These are phyloP conservation scores for Epinephelus lanceolatus DNA, from an alignment of 2,113 vertebrate genomes.

Conservation along the genomic window DNA sequence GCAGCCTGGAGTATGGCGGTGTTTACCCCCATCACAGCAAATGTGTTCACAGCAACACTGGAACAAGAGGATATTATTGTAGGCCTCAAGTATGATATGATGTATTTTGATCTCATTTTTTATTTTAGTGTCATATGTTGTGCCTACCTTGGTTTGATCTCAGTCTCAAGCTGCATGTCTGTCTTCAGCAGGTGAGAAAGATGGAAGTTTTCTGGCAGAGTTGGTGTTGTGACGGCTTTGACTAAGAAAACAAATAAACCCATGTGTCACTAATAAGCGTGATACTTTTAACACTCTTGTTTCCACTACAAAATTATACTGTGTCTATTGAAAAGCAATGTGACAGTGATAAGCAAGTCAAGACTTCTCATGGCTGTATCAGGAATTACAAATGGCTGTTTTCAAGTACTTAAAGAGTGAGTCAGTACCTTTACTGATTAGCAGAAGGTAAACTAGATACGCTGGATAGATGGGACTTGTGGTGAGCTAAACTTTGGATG, in stretches of 20 bases:
- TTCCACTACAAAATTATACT: background rate
- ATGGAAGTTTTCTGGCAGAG: constrained; percentile 70
- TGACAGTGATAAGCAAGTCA: background rate
- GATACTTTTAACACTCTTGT: background rate
- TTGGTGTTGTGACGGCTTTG: constrained; percentile 63
- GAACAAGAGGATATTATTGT: constrained; percentile 54
- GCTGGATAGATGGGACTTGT: background rate
- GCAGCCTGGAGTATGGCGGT: constrained; percentile 85
- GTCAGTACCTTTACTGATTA: background rate
- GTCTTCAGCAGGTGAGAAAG: constrained; percentile 69
- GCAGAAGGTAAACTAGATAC: background rate
- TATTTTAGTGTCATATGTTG: background rate
- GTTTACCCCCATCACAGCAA: constrained; percentile 87
- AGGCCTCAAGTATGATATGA: too few species aligned
- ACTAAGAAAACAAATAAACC: constrained; percentile 57
- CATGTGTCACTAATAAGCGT: background rate
- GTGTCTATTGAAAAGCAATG: background rate
- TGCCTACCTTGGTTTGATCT: constrained; percentile 80
- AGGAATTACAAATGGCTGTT: background rate
- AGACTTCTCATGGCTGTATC: background rate
- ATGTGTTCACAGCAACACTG: constrained; percentile 81
- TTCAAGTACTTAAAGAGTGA: background rate
- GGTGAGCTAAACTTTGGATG: background rate
- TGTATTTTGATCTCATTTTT: background rate
- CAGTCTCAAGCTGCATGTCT: constrained; percentile 72